Evolutionary conservation across 2,888 invertebrate species (phyloP).

Genomic region (Athrips mouffetella): DNA sequence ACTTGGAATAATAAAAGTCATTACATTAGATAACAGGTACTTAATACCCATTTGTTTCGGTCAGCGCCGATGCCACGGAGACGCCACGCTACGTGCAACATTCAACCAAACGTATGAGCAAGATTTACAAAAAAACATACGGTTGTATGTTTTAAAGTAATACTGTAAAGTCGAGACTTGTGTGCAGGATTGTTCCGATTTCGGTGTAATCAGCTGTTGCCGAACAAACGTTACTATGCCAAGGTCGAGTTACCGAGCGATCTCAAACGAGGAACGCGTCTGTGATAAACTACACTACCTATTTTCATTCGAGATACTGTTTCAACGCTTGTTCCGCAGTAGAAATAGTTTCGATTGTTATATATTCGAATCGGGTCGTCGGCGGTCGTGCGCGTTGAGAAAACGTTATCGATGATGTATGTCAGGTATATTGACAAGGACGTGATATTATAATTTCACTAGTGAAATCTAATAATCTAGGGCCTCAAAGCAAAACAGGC

Average conservation of each 20-base stretch:
- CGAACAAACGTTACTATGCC: slow-evolving; percentile 46
- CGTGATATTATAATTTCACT: neutral
- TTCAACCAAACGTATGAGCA: neutral
- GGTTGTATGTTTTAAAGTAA: neutral
- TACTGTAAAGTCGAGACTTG: neutral
- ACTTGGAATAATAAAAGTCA: too few relatives aligned
- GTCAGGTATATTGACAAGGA: neutral
- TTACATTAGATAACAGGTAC: too few relatives aligned
- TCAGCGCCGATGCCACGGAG: neutral
- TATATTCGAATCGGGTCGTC: neutral
- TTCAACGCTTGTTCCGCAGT: slow-evolving; percentile 1
- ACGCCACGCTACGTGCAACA: neutral
- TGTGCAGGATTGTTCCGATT: neutral
- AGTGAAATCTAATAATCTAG: too few relatives aligned
- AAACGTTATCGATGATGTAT: neutral
- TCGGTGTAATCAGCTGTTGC: slow-evolving; percentile 12
- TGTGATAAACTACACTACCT: neutral
- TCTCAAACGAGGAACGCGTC: neutral
- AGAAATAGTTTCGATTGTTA: slow-evolving; percentile 4
- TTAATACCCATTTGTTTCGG: too few relatives aligned
- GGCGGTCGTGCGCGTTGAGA: too few relatives aligned
- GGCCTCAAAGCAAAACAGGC: too few relatives aligned
- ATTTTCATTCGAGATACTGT: slow-evolving; percentile 9
- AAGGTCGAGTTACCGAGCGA: slow-evolving; percentile 42
- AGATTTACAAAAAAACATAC: neutral